phyloP scores from a whole-genome alignment of 1,140 invertebrate species.

The Centruroides vittatus region DNA sequence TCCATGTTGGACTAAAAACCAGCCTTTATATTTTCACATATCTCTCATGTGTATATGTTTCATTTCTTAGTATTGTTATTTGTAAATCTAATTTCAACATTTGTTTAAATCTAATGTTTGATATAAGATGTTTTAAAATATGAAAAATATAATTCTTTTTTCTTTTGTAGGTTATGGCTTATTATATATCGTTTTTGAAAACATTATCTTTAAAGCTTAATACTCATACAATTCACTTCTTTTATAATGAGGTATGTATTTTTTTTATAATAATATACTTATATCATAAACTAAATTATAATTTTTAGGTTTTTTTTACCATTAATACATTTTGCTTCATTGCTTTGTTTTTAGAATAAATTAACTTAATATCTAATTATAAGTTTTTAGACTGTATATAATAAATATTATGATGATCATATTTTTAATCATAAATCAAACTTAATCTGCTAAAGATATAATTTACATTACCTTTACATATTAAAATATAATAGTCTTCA shows the following conservation, averaged over 20 bases:
- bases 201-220: constrained; percentile 97
- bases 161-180: constrained; percentile 72
- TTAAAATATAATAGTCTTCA: too few relatives aligned
- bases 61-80: neutral
- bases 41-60: neutral
- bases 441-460: too few relatives aligned
- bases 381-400: too few relatives aligned
- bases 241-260: constrained; percentile 88
- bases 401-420: too few relatives aligned
- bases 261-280: neutral
- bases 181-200: constrained; percentile 98
- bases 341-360: too few relatives aligned
- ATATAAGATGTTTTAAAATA: neutral
- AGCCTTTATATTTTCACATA: too few relatives aligned
- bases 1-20: neutral
- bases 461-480: too few relatives aligned
- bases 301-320: neutral
- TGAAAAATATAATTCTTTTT: neutral
- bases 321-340: neutral
- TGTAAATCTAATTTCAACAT: neutral
- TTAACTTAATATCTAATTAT: too few relatives aligned
- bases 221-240: constrained; percentile 97
- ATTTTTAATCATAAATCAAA: too few relatives aligned
- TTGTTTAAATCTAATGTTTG: neutral
- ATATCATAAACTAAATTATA: neutral